These are phyloP conservation scores for Plutomurus gul DNA, from an alignment of 1,140 invertebrate species.

Conservation along the genomic window DNA sequence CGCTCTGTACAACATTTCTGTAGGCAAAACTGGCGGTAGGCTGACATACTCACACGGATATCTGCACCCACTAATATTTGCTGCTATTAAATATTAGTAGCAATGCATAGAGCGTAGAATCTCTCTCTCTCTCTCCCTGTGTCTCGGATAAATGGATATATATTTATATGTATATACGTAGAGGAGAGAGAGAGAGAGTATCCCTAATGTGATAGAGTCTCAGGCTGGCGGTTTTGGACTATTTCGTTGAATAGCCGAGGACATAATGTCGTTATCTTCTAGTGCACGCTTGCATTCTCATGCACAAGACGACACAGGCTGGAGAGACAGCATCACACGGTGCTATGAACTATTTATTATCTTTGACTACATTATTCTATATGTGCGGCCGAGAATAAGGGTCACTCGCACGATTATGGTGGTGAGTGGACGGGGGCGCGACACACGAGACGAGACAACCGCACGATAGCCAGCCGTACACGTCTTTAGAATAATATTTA, in stretches of 20 bases:
- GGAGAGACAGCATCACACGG: too few species aligned
- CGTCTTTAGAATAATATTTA: slow-evolving; percentile 17
- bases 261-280: slow-evolving; percentile 26
- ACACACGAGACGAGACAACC: background rate
- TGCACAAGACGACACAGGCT: background rate
- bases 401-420: background rate
- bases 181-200: too few species aligned
- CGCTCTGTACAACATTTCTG: background rate
- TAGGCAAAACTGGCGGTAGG: background rate
- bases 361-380: background rate
- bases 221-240: background rate
- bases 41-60: too few species aligned
- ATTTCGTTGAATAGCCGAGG: background rate
- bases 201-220: background rate
- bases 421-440: too few species aligned
- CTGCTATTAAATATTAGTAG: too few species aligned
- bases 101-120: too few species aligned
- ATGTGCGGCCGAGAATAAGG: background rate
- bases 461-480: background rate
- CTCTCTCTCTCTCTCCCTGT: too few species aligned
- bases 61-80: too few species aligned
- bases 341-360: slow-evolving; percentile 23
- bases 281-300: background rate
- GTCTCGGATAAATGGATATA: too few species aligned
- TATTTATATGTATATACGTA: too few species aligned